These are phyloP conservation scores for Petroica traversi DNA, from an alignment of 2,113 vertebrate genomes.

Conservation along the genomic window DNA sequence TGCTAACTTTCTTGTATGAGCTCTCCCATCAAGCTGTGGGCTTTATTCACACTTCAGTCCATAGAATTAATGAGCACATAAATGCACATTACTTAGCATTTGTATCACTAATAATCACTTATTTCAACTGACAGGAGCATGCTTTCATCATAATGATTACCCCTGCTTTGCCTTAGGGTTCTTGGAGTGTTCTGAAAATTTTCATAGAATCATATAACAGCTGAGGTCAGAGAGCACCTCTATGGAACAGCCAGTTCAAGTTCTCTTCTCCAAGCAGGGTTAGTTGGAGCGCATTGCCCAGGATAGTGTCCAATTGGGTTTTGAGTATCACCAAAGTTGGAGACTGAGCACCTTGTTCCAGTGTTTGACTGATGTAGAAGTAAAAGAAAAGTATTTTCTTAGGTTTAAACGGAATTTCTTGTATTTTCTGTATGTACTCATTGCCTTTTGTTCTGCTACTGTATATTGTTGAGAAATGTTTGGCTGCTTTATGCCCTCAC, in stretches of 20 bases:
- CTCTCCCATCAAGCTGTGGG: background rate
- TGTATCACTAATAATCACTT: constrained; percentile 1
- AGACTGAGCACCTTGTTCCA: background rate
- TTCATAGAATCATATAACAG: background rate
- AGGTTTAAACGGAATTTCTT: background rate
- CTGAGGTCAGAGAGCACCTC: background rate
- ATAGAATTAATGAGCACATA: constrained; percentile 3
- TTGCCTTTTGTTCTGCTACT: background rate
- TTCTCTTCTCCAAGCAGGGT: background rate
- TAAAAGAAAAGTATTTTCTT: background rate
- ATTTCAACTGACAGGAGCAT: constrained; percentile 1
- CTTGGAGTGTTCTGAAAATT: background rate
- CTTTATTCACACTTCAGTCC: background rate
- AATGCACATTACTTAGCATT: constrained; percentile 11
- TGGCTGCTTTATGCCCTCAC: background rate
- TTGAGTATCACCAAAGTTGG: too few relatives aligned
- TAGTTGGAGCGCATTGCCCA: background rate
- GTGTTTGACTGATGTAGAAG: background rate
- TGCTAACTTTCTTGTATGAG: background rate
- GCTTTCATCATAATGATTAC: background rate
- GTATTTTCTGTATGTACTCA: background rate
- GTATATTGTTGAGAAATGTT: background rate
- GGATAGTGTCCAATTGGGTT: background rate
- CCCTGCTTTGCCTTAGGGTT: constrained; percentile 24
- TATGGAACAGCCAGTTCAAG: background rate